Evolutionary conservation across 2,797 vertebrate genomes (phyloP).

Genomic region (Hirundo rustica): DNA sequence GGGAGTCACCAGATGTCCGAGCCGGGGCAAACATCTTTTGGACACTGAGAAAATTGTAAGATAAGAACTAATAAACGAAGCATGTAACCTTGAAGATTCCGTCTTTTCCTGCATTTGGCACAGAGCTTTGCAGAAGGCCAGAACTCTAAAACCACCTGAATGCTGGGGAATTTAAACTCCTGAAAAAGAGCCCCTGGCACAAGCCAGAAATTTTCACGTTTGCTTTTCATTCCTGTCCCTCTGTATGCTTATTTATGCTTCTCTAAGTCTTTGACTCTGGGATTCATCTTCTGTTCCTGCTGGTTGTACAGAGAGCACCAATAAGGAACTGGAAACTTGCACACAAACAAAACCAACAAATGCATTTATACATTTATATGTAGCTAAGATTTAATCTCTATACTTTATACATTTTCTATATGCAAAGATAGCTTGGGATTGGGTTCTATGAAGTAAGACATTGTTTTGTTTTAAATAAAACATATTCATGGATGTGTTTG

Average conservation of each 20-base stretch:
- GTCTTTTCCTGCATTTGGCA: no score
- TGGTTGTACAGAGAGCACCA: background rate
- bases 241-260: background rate
- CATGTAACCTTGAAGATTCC: no score
- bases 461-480: background rate
- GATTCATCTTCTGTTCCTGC: background rate
- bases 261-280: background rate
- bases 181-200: no score
- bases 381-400: background rate
- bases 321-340: background rate
- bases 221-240: background rate
- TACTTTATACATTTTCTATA: background rate
- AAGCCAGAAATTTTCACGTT: background rate
- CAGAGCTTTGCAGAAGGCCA: no score
- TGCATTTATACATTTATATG: background rate
- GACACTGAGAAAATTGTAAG: no score
- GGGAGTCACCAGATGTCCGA: no score
- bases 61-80: no score
- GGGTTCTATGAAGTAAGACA: background rate
- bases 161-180: no score
- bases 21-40: no score
- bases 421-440: background rate
- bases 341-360: background rate
- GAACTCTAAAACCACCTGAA: no score
- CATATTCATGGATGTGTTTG: background rate